Conservation (phyloP, 1,140 invertebrate species). For the Paralvinella palmiformis region DNA sequence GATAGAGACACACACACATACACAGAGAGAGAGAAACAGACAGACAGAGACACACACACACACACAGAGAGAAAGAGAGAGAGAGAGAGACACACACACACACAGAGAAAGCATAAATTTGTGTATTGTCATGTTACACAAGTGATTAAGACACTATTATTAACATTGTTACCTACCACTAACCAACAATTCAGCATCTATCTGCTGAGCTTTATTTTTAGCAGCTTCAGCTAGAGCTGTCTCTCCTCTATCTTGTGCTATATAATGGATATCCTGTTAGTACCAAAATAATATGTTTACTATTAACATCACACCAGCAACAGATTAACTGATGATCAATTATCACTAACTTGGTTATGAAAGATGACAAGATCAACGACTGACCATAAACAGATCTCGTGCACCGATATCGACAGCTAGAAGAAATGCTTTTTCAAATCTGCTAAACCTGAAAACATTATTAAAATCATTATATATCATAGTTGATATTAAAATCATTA, state of each 20-base stretch:
- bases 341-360: neutral
- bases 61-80: too few species aligned
- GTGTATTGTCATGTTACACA: too few species aligned
- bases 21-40: too few species aligned
- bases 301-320: neutral
- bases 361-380: neutral
- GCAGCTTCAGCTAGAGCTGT: conserved; percentile 68
- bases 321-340: neutral
- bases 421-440: conserved; percentile 78
- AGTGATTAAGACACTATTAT: too few species aligned
- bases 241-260: conserved; percentile 64
- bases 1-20: too few species aligned
- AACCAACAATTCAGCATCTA: conserved; percentile 38
- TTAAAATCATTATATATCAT: neutral
- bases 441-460: conserved; percentile 58
- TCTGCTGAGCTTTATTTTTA: conserved; percentile 64
- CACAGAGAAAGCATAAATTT: too few species aligned
- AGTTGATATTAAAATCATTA: neutral
- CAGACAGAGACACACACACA: too few species aligned
- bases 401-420: conserved; percentile 70
- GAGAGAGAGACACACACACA: too few species aligned
- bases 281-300: conserved; percentile 54
- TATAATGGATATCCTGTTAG: conserved; percentile 77
- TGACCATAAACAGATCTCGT: conserved; percentile 48
- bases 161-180: too few species aligned